A percentile compares a stretch with the other conserved stretches of the same genome.
phyloP scores from a whole-genome alignment of 2,113 vertebrate species.

The Trochalopteron elliotii region DNA sequence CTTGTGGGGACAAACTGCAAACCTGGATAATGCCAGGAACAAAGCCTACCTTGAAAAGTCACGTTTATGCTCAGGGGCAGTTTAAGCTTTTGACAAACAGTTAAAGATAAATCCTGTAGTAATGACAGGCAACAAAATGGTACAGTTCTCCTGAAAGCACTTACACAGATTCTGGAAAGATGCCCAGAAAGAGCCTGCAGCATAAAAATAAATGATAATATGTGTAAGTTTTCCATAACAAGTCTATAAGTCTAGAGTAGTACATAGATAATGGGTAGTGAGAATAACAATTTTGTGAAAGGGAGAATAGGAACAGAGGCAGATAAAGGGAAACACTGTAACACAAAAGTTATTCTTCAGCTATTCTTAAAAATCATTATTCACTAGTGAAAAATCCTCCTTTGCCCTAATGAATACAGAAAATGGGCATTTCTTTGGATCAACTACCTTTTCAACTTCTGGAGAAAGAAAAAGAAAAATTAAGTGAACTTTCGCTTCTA shows the following conservation, averaged over 20 bases:
- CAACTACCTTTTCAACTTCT: not conserved
- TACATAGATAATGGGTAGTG: not conserved
- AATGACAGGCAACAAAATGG: slow-evolving; percentile 32
- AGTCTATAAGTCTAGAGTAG: not conserved
- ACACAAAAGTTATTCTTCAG: not conserved
- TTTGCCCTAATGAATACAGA: not conserved
- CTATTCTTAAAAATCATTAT: not conserved
- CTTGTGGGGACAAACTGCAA: not conserved
- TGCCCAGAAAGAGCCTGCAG: not conserved
- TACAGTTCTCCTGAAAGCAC: slow-evolving; percentile 16
- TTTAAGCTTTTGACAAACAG: slow-evolving; percentile 32
- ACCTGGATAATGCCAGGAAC: not conserved
- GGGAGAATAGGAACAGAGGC: not conserved
- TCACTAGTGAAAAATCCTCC: not conserved
- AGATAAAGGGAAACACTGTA: not conserved
- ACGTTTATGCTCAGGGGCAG: not conserved
- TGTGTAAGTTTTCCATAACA: slow-evolving; percentile 14
- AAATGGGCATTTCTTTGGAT: not conserved
- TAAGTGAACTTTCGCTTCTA: not conserved
- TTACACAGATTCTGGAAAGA: slow-evolving; percentile 14
- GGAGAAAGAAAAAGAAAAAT: not conserved
- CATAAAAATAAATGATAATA: slow-evolving; percentile 14
- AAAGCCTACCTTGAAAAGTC: not conserved
- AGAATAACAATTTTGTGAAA: not conserved
- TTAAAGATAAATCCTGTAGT: slow-evolving; percentile 19